These are phyloP conservation scores for Menidia menidia DNA, from an alignment of 2,797 vertebrate species.

Conservation along the genomic window DNA sequence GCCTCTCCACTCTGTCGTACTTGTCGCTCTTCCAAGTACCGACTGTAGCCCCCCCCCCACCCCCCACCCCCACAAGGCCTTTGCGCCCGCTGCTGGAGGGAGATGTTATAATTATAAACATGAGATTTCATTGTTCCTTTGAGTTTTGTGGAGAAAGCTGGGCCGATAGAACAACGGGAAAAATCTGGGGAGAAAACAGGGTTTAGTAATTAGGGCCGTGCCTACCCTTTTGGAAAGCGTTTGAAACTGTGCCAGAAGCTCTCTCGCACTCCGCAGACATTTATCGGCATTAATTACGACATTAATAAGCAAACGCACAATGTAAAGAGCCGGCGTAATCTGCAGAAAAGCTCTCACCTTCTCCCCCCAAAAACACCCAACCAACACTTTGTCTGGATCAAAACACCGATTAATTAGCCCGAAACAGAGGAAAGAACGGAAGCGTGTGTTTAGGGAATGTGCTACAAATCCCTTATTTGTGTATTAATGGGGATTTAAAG, in stretches of 20 bases:
- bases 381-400: constrained; percentile 67
- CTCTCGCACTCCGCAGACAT: constrained; percentile 4
- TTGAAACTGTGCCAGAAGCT: constrained; percentile 32
- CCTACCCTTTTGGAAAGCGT: constrained; percentile 20
- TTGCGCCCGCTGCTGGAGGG: not conserved
- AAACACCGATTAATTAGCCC: constrained; percentile 72
- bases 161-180: not conserved
- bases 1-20: not conserved
- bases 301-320: constrained; percentile 36
- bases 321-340: constrained; percentile 50
- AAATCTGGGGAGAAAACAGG: constrained; percentile 21
- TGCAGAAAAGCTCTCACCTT: constrained; percentile 56
- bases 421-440: constrained; percentile 44
- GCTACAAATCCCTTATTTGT: constrained; percentile 75
- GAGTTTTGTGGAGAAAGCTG: constrained; percentile 22
- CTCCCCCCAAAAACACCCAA: constrained; percentile 26
- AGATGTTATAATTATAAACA: not conserved
- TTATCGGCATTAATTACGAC: constrained; percentile 56
- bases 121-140: constrained; percentile 10
- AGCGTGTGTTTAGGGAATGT: constrained; percentile 58
- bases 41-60: too few relatives aligned
- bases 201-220: constrained; percentile 18
- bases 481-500: constrained; percentile 77
- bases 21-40: not conserved
- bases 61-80: not conserved